A percentile compares a stretch with the other conserved stretches of the same genome.
These are phyloP conservation scores for Malurus cyaneus DNA, from an alignment of 2,113 vertebrate species.

Conservation along the genomic window DNA sequence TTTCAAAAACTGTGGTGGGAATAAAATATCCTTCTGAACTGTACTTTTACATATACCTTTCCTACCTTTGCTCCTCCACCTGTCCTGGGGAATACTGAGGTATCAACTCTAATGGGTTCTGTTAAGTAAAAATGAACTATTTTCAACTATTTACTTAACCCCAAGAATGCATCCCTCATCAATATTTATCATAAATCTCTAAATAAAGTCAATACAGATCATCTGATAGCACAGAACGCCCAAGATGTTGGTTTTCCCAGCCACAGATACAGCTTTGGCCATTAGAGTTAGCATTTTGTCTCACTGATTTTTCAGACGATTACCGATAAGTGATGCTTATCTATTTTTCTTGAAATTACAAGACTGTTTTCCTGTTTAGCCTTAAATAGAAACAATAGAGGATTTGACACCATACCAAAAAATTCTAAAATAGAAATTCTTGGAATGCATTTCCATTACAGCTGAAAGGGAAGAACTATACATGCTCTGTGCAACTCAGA, in stretches of 20 bases:
- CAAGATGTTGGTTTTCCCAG: background rate
- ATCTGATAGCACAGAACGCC: background rate
- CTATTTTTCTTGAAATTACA: conserved; percentile 77
- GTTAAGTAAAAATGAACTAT: background rate
- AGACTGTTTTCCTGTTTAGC: conserved; percentile 72
- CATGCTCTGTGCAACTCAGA: background rate
- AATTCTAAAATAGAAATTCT: conserved; percentile 66
- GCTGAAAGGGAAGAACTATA: conserved; percentile 26
- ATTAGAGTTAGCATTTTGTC: conserved; percentile 40
- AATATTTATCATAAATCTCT: background rate
- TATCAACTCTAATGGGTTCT: background rate
- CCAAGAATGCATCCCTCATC: background rate
- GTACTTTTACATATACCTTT: background rate
- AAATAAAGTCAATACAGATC: background rate
- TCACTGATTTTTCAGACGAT: conserved; percentile 66
- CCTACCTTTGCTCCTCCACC: background rate
- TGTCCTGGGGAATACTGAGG: background rate
- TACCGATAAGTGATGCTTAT: conserved; percentile 76
- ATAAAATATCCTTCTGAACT: background rate
- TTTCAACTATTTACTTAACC: background rate
- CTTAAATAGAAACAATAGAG: conserved; percentile 73
- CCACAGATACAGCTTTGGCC: conserved; percentile 21
- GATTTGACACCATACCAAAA: background rate
- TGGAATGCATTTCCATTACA: conserved; percentile 54
- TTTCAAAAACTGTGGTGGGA: background rate